These are phyloP conservation scores for Asobara japonica DNA, from an alignment of 1,140 invertebrate genomes.

Conservation along the genomic window DNA sequence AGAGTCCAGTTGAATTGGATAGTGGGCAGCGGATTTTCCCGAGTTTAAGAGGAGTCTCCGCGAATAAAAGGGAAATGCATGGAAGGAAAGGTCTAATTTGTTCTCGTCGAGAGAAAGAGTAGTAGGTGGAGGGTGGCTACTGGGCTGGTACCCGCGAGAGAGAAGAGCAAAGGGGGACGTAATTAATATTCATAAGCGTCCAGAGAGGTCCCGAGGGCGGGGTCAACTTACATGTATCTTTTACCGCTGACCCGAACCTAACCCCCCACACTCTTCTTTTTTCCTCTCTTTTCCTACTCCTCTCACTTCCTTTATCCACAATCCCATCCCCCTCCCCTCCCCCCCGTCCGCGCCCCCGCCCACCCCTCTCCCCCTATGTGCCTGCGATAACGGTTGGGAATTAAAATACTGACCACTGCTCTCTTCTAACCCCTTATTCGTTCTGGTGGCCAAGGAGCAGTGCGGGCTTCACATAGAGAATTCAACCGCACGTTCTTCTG, in stretches of 20 bases:
- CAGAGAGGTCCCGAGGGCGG: constrained; percentile 66
- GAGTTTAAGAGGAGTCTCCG: constrained; percentile 33
- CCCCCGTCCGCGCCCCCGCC: constrained; percentile 1
- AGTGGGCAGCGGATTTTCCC: constrained; percentile 28
- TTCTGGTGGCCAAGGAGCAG: constrained; percentile 20
- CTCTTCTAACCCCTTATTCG: constrained; percentile 50
- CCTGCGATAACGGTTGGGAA: constrained; percentile 63
- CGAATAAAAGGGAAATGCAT: constrained; percentile 67
- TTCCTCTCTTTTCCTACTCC: constrained; percentile 22
- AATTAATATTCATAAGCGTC: constrained; percentile 69
- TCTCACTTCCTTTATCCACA: constrained; percentile 5
- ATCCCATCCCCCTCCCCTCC: constrained; percentile 36
- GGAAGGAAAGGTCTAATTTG: constrained; percentile 68
- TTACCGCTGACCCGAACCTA: constrained; percentile 63
- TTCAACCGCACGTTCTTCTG: constrained; percentile 20
- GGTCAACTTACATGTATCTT: constrained; percentile 69
- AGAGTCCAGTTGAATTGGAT: constrained; percentile 22
- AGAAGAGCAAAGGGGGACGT: constrained; percentile 40
- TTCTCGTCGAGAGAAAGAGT: constrained; percentile 57
- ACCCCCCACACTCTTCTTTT: constrained; percentile 32
- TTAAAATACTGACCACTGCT: constrained; percentile 64
- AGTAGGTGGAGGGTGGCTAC: constrained; percentile 39
- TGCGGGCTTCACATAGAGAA: background rate
- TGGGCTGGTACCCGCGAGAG: constrained; percentile 4
- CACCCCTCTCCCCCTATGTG: constrained; percentile 33